Evolutionary conservation across 1,140 invertebrate genomes (phyloP).

Genomic region (Saccostrea glomerata): DNA sequence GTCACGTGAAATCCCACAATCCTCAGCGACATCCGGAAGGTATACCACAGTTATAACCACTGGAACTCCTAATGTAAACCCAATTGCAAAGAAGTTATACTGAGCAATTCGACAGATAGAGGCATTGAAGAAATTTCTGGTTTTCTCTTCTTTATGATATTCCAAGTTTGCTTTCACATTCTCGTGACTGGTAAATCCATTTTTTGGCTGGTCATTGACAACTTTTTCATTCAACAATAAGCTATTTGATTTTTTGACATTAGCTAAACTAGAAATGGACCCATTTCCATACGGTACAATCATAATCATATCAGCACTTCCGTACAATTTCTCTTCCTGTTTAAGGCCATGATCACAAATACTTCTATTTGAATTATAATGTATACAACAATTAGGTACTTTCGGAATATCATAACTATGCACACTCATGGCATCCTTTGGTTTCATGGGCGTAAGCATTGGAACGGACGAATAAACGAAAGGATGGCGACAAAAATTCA

Average conservation of each 20-base stretch:
- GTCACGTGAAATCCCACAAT: conserved; percentile 54
- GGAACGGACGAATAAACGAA: not conserved
- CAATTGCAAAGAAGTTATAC: conserved; percentile 57
- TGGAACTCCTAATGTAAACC: conserved; percentile 59
- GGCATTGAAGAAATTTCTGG: conserved; percentile 49
- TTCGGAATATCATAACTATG: conserved; percentile 3
- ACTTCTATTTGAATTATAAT: conserved; percentile 12
- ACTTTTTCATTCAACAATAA: not conserved
- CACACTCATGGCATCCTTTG: not conserved
- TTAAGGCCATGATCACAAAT: not conserved
- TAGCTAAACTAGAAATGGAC: conserved; percentile 5
- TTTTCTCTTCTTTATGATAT: conserved; percentile 20
- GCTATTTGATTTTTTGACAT: not conserved
- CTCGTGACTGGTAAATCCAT: not conserved
- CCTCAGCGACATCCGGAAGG: conserved; percentile 59
- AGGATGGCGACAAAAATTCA: not conserved
- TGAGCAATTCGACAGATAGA: conserved; percentile 59
- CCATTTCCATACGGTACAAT: conserved; percentile 4
- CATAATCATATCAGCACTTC: conserved; percentile 17
- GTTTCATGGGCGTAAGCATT: not conserved
- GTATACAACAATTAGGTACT: not conserved
- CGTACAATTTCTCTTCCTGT: not conserved
- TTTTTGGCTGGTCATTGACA: not conserved
- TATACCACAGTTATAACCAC: conserved; percentile 59
- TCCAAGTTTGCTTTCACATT: not conserved